These are phyloP conservation scores for Hormaphis cornu DNA, from an alignment of 1,140 invertebrate species.

Conservation along the genomic window DNA sequence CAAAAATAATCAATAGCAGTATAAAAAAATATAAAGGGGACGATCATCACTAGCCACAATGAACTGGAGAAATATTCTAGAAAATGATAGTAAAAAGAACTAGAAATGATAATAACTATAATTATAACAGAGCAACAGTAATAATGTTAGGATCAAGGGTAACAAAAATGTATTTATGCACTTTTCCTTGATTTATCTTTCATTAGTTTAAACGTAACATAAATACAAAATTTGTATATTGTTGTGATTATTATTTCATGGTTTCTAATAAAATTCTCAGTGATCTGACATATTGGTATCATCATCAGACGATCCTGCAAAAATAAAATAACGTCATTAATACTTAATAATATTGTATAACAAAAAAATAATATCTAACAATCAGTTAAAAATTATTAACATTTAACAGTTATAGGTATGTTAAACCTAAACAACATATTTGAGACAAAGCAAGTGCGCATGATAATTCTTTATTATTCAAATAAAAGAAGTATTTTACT, in stretches of 20 bases:
- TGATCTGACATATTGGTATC: neutral
- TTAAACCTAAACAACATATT: too few species aligned
- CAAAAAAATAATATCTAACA: too few species aligned
- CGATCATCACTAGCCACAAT: too few species aligned
- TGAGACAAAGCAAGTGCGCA: too few species aligned
- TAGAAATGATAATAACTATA: neutral
- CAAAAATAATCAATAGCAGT: too few species aligned
- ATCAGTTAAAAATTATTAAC: too few species aligned
- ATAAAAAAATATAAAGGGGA: too few species aligned
- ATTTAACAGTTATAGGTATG: too few species aligned
- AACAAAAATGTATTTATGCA: neutral
- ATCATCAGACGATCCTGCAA: neutral
- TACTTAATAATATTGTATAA: neutral
- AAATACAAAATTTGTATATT: neutral
- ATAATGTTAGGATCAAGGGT: neutral
- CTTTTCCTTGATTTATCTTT: neutral
- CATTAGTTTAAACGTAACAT: neutral
- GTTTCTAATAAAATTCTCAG: neutral
- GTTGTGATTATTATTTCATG: neutral
- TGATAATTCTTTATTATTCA: too few species aligned
- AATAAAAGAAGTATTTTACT: too few species aligned
- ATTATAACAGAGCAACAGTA: constrained; percentile 4
- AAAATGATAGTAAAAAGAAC: neutral
- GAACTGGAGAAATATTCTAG: neutral
- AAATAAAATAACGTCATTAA: neutral